phyloP scores from a whole-genome alignment of 2,113 vertebrate species.

The Ptilonorhynchus violaceus region DNA sequence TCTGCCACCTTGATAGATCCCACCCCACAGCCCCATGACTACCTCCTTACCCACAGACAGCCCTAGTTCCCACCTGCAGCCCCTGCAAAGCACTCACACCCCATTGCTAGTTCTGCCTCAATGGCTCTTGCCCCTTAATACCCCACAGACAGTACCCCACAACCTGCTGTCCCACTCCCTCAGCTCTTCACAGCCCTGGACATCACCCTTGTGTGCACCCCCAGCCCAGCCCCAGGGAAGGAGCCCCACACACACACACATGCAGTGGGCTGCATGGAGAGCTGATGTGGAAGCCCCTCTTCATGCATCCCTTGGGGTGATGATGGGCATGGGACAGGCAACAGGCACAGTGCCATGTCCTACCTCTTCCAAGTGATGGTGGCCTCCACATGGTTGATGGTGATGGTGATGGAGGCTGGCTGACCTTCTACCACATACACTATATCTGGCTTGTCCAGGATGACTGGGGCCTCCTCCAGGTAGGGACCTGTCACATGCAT shows the following conservation, averaged over 20 bases:
- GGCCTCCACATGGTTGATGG: slow-evolving; percentile 91
- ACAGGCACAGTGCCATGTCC: neutral
- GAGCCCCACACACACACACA: neutral
- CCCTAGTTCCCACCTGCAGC: accelerated
- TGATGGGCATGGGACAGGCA: neutral
- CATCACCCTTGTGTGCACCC: neutral
- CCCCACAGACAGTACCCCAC: neutral
- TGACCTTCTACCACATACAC: slow-evolving; percentile 92
- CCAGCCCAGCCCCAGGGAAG: neutral
- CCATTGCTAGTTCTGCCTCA: neutral
- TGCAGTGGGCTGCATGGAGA: neutral
- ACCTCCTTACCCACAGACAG: neutral
- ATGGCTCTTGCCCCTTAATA: neutral
- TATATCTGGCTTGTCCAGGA: slow-evolving; percentile 88
- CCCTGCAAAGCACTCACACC: neutral
- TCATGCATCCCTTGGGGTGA: neutral
- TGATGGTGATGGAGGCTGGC: slow-evolving; percentile 82
- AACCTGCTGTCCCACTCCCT: accelerated
- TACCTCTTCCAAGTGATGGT: slow-evolving; percentile 89
- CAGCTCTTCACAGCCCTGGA: neutral
- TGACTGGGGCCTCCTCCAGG: slow-evolving; percentile 83
- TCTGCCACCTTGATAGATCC: neutral
- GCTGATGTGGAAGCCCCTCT: neutral
- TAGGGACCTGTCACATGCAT: slow-evolving; percentile 78
- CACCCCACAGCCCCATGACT: neutral